Conservation (phyloP, 2,113 vertebrate genomes). For the Speoplatyrhinus poulsoni region DNA sequence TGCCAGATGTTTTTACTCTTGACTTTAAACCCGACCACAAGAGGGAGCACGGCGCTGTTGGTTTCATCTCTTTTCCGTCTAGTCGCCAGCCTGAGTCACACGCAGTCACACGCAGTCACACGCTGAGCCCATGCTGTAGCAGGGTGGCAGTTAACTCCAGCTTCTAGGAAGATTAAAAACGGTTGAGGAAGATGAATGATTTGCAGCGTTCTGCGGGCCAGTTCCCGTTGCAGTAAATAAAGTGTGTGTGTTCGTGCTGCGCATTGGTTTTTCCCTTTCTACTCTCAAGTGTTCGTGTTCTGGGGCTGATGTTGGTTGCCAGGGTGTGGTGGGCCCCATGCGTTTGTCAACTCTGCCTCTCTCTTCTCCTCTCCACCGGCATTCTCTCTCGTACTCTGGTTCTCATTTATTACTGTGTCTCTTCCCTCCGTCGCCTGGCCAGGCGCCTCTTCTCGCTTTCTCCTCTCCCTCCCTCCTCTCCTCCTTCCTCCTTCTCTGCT, state of each 20-base stretch:
- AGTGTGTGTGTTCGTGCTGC: conserved; percentile 71
- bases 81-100: conserved; percentile 21
- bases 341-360: conserved; percentile 69
- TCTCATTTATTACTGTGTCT: conserved; percentile 56
- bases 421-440: conserved; percentile 26
- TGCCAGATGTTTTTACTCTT: conserved; percentile 27
- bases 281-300: conserved; percentile 64
- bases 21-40: conserved; percentile 49
- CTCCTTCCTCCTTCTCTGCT: conserved; percentile 3
- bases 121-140: conserved; percentile 47
- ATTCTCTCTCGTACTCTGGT: conserved; percentile 51
- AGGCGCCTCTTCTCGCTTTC: conserved; percentile 2
- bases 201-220: conserved; percentile 54
- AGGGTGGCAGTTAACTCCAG: conserved; percentile 63
- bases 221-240: conserved; percentile 72
- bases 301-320: conserved; percentile 57
- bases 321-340: conserved; percentile 70
- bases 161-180: conserved; percentile 69
- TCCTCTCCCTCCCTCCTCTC: not conserved
- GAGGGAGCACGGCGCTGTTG: conserved; percentile 54
- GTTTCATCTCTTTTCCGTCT: conserved; percentile 12
- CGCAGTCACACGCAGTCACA: conserved; percentile 46
- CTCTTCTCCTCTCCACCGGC: conserved; percentile 32
- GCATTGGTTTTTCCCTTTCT: conserved; percentile 65
- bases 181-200: conserved; percentile 63